phyloP scores from a whole-genome alignment of 2,113 vertebrate species.

The Indri indri region DNA sequence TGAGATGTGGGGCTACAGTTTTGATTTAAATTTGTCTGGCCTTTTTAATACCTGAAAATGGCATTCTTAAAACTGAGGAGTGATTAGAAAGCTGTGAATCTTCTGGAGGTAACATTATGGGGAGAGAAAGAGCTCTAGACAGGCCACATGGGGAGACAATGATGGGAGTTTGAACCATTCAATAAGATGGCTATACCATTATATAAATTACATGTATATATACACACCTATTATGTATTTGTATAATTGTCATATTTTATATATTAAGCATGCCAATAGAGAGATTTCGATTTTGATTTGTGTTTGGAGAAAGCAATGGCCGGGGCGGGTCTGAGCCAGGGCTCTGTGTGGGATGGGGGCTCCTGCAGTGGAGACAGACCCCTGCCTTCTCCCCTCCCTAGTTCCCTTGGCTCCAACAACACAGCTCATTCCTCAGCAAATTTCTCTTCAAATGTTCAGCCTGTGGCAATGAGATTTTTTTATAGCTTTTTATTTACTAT shows the following conservation, averaged over 20 bases:
- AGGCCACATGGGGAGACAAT: not conserved
- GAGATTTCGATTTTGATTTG: not conserved
- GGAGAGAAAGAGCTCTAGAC: not conserved
- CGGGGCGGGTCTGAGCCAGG: not conserved
- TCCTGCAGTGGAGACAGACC: not conserved
- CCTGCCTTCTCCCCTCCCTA: not conserved
- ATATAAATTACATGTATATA: not conserved
- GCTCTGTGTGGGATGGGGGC: not conserved
- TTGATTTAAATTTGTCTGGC: not conserved
- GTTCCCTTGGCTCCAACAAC: not conserved
- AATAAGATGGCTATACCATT: not conserved
- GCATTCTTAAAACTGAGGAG: not conserved
- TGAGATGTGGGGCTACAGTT: not conserved
- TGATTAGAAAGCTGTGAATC: not conserved
- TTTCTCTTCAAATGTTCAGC: constrained; percentile 54
- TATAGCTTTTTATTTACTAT: constrained; percentile 51
- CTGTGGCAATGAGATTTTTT: constrained; percentile 49
- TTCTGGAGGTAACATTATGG: not conserved
- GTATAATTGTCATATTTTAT: no score
- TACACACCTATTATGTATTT: not conserved
- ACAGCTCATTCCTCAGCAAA: not conserved
- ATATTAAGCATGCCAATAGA: not conserved
- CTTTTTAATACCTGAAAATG: not conserved
- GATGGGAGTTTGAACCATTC: not conserved
- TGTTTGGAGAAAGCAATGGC: not conserved